Percentiles rank a stretch among this genome's conserved stretches.
Conservation (phyloP, 2,113 vertebrate genomes). For the Tiliqua scincoides region DNA sequence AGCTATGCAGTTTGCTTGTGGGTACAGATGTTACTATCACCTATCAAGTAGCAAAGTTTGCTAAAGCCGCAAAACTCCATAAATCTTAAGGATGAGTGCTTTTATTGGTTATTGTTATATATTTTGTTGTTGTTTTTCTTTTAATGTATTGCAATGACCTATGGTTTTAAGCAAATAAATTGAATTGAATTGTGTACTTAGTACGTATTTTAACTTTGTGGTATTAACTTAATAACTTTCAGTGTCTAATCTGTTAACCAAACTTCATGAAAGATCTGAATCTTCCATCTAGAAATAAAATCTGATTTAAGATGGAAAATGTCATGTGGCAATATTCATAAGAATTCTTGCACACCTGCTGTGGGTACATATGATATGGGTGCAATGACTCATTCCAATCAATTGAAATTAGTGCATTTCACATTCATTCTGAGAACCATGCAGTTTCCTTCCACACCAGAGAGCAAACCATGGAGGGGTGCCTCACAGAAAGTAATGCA, state of each 20-base stretch:
- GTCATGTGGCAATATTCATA: not conserved
- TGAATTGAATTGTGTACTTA: not conserved
- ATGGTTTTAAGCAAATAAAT: no score
- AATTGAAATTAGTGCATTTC: not conserved
- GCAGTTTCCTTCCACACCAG: not conserved
- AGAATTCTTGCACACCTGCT: not conserved
- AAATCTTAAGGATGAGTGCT: no score
- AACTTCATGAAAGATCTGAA: not conserved
- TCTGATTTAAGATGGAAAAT: not conserved
- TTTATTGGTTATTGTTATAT: no score
- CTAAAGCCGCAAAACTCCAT: no score
- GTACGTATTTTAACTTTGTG: not conserved
- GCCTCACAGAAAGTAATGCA: not conserved
- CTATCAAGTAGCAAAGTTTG: no score
- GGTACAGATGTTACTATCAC: no score
- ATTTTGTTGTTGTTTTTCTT: no score
- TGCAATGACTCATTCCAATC: not conserved
- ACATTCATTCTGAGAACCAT: not conserved
- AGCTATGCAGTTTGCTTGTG: no score
- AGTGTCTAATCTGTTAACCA: not conserved
- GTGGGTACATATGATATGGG: not conserved
- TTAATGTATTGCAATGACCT: no score
- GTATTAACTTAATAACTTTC: constrained; percentile 9
- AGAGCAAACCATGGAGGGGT: not conserved
- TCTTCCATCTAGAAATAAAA: not conserved